Evolutionary conservation across 2,888 invertebrate species (phyloP).

Genomic region (Perizoma affinitatum): DNA sequence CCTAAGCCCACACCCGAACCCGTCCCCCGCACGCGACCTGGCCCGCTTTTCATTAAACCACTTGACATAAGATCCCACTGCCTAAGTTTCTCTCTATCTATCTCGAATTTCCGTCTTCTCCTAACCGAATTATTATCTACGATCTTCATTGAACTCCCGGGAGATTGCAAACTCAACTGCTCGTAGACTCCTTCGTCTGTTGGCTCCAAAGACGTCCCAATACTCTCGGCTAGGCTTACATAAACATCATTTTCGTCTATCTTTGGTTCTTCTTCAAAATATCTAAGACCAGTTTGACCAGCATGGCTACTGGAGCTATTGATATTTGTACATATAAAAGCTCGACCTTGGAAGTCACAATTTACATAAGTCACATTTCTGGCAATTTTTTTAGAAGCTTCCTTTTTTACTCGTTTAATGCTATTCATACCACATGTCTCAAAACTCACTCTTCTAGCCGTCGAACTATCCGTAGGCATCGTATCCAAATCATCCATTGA

Average conservation of each 20-base stretch:
- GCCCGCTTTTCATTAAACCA: constrained; percentile 85
- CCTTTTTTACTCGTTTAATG: constrained; percentile 73
- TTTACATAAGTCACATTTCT: constrained; percentile 92
- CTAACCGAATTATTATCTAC: constrained; percentile 33
- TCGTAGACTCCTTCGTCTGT: constrained; percentile 84
- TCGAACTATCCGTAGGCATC: constrained; percentile 52
- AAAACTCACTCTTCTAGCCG: constrained; percentile 54
- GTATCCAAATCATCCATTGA: constrained; percentile 92
- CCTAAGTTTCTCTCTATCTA: constrained; percentile 93
- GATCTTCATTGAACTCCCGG: constrained; percentile 46
- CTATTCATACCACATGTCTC: constrained; percentile 69
- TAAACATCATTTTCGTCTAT: constrained; percentile 80
- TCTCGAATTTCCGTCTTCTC: constrained; percentile 82
- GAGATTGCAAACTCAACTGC: constrained; percentile 74
- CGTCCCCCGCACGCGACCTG: constrained; percentile 70
- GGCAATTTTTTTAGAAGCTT: constrained; percentile 75
- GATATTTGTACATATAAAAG: constrained; percentile 64
- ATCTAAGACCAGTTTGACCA: constrained; percentile 30
- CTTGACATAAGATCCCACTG: constrained; percentile 96
- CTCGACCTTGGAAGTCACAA: constrained; percentile 85
- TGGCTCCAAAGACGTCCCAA: constrained; percentile 51
- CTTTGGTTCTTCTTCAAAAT: constrained; percentile 58
- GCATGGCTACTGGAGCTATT: constrained; percentile 46
- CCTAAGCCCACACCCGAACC: constrained; percentile 64
- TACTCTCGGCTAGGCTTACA: constrained; percentile 74